Base-by-base conservation (phyloP, 1,140 invertebrate species). In the Leptinotarsa texana region DNA sequence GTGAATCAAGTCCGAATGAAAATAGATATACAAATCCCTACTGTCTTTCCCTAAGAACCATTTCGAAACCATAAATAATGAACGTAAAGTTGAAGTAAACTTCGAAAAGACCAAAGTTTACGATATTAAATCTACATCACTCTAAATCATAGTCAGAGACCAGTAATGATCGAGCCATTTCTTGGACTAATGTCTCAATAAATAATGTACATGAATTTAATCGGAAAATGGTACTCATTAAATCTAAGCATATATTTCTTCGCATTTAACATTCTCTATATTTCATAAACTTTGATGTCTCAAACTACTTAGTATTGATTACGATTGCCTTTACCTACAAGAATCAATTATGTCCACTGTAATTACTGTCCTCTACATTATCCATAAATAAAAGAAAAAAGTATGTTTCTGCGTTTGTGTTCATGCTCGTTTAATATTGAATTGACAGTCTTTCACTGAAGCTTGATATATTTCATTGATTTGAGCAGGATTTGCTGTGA, bases 151-250 rank as follows among this genome's bases (percentile, higher is more conserved):
- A 76, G 51, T 63, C 22, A 61, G 51, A 66, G 74, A 65, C 17
- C 33, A 68, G 75, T 78, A 80, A 80, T 80, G 79, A 78, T 78
- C 77, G 72, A 71, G 67, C 76, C 74, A 75, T 76, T 76, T 73
- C 73, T 74, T 70, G 74, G 75, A 80, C 78, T 80, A 57, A 57
- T 57, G 77, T 80, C 74, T 80, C 74, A 72, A 76, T 80, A 76
- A 80, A 80, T 80, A 80, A 80, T 80, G 77, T 57, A 80, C 22
- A 17, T 72, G 67, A 73, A 74, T 74, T 80, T 80, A 80, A 80
- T 80, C 79, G 79, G 75, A 78, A 67, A 80, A 80, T 80, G 74
- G 75, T 77, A 77, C 77, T 80, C 77, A 78, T 80, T 80, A 78
- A 80, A 80, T 80, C 79, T 78, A 78, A 73, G 75, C 76, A 74